These are phyloP conservation scores for Montifringilla adamsi DNA, from an alignment of 2,113 vertebrate genomes.

Conservation along the genomic window DNA sequence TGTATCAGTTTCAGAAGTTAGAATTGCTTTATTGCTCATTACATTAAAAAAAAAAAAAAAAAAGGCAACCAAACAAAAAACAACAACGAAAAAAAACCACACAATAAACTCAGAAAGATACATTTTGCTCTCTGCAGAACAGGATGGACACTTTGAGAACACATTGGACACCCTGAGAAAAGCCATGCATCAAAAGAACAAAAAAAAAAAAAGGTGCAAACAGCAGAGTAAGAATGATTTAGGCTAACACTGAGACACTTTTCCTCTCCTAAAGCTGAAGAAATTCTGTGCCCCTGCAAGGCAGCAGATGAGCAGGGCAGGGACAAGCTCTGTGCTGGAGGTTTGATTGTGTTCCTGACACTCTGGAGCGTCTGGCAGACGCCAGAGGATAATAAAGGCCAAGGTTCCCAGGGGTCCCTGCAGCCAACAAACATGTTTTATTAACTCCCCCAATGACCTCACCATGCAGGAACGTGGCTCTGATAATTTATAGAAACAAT, in stretches of 20 bases:
- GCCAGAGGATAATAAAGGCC: conserved; percentile 62
- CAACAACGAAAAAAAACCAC: not conserved
- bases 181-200: not conserved
- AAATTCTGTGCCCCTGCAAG: not conserved
- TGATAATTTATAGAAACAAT: conserved; percentile 66
- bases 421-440: conserved; percentile 66
- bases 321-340: not conserved
- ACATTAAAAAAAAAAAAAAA: not conserved
- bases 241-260: not conserved
- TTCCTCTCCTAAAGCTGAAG: not conserved
- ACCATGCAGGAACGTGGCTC: conserved; percentile 45
- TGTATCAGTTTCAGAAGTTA: not conserved
- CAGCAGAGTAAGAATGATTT: not conserved
- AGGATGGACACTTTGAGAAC: not conserved
- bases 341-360: conserved; percentile 46
- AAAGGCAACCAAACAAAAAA: not conserved
- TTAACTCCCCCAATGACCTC: conserved; percentile 60
- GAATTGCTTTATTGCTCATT: not conserved
- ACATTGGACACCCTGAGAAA: not conserved
- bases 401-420: conserved; percentile 47
- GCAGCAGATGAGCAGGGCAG: conserved; percentile 24
- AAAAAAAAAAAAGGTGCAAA: not conserved
- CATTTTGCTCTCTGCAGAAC: not conserved
- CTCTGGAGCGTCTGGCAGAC: conserved; percentile 38
- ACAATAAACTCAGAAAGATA: not conserved